phyloP scores from a whole-genome alignment of 2,888 invertebrate species.

The Mythimna impura region DNA sequence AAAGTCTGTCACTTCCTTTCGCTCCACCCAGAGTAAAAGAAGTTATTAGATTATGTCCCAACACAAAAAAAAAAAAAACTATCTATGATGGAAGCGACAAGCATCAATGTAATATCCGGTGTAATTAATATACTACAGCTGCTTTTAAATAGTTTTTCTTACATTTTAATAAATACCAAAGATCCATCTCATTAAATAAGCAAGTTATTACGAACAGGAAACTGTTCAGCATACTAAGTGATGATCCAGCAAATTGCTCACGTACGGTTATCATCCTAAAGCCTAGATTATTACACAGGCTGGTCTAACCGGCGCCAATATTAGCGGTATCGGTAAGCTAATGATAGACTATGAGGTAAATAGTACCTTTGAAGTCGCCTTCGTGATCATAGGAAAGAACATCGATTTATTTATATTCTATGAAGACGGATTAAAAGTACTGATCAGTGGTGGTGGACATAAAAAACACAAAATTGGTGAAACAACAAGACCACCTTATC shows the following conservation, averaged over 20 bases:
- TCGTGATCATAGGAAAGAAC: background rate
- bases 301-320: slow-evolving; percentile 18
- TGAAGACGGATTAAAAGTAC: no score
- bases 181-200: slow-evolving; percentile 3
- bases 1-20: no score
- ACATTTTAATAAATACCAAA: slow-evolving; percentile 1
- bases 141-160: slow-evolving; percentile 11
- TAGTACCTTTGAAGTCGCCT: slow-evolving; percentile 1
- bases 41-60: no score
- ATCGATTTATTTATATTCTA: no score
- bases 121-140: background rate
- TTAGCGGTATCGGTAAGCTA: slow-evolving; percentile 39
- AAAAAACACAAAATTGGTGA: no score
- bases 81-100: background rate
- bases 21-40: no score
- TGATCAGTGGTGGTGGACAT: no score
- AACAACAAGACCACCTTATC: no score
- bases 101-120: background rate
- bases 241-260: slow-evolving; percentile 29
- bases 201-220: slow-evolving; percentile 22
- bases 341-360: slow-evolving; percentile 26
- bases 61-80: no score
- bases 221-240: slow-evolving; percentile 21
- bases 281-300: slow-evolving; percentile 22
- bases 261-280: slow-evolving; percentile 26